These are phyloP conservation scores for Drosophila neotestacea DNA, from an alignment of 2,888 invertebrate species.

Conservation along the genomic window DNA sequence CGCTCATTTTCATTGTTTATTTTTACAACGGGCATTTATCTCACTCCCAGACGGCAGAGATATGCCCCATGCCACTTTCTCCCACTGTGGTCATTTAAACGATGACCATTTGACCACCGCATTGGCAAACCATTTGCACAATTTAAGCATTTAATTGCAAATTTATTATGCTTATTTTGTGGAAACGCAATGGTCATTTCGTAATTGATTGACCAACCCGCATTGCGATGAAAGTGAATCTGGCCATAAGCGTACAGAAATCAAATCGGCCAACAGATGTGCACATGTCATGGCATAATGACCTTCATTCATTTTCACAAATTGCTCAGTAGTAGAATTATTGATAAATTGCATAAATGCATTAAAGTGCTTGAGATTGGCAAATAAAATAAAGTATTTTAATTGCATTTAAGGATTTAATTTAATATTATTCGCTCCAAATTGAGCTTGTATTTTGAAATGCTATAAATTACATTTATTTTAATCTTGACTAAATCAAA, in stretches of 20 bases:
- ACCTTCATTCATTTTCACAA: conserved; percentile 24
- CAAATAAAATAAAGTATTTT: neutral
- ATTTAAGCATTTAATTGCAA: conserved; percentile 78
- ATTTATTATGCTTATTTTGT: conserved; percentile 78
- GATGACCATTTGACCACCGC: conserved; percentile 51
- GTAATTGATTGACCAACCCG: conserved; percentile 71
- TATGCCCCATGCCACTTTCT: conserved; percentile 23
- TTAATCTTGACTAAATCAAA: neutral
- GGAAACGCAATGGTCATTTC: conserved; percentile 53
- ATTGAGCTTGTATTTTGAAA: neutral
- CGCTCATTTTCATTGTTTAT: conserved; percentile 54
- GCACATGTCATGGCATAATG: conserved; percentile 37
- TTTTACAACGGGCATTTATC: conserved; percentile 68
- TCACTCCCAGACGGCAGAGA: conserved; percentile 47
- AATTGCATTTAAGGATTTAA: neutral
- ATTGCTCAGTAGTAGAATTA: neutral
- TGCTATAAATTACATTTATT: neutral
- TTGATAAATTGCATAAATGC: conserved; percentile 5
- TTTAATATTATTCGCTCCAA: neutral
- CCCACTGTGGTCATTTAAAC: conserved; percentile 58
- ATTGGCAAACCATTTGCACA: conserved; percentile 70
- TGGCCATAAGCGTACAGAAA: conserved; percentile 22
- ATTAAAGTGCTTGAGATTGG: neutral
- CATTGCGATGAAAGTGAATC: conserved; percentile 46
- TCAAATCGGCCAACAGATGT: conserved; percentile 21